Percentiles rank a stretch among this genome's conserved stretches.
Conservation (phyloP, 1,140 invertebrate species). For the Drosophila azteca region DNA sequence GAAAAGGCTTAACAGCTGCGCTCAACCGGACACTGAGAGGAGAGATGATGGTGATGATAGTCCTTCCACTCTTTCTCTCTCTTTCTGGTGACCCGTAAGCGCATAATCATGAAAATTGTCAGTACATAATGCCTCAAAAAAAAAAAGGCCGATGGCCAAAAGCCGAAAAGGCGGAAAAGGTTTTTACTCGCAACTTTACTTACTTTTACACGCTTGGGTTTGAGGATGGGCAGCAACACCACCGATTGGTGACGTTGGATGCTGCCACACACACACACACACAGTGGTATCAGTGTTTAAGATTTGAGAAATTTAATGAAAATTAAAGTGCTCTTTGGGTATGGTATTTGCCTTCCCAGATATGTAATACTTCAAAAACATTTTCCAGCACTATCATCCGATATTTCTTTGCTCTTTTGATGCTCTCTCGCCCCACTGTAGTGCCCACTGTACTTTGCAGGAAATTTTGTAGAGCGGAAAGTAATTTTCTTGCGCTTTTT, state of each 20-base stretch:
- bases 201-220: constrained; percentile 79
- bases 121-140: constrained; percentile 81
- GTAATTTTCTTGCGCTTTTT: constrained; percentile 79
- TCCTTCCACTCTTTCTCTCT: no score
- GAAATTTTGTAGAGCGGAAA: constrained; percentile 77
- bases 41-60: constrained; percentile 10
- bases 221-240: constrained; percentile 19
- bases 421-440: constrained; percentile 4
- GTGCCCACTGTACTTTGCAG: constrained; percentile 11
- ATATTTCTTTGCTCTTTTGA: background rate
- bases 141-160: constrained; percentile 52
- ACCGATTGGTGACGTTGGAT: constrained; percentile 37
- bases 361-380: no score
- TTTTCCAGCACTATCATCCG: no score
- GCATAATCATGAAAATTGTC: constrained; percentile 82
- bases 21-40: constrained; percentile 52
- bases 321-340: background rate
- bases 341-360: no score
- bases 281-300: constrained; percentile 13
- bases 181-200: constrained; percentile 80
- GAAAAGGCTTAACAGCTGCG: constrained; percentile 80
- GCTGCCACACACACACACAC: background rate
- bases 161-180: constrained; percentile 70
- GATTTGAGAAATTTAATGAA: background rate
- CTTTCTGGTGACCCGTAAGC: constrained; percentile 51